phyloP scores from a whole-genome alignment of 1,140 invertebrate species.

The Dendroctonus ponderosae region DNA sequence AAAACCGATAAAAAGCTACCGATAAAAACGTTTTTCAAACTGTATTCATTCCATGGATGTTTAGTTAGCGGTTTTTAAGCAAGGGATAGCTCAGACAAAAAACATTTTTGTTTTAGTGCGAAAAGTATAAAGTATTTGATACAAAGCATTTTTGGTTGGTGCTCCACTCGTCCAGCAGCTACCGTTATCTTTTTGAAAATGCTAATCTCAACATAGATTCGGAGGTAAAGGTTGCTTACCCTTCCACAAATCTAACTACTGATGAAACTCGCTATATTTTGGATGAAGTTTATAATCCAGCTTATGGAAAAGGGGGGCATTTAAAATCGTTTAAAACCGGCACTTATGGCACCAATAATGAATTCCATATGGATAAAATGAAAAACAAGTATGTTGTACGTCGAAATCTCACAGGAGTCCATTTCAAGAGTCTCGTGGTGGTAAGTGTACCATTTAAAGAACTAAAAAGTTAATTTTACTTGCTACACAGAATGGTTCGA shows the following conservation, averaged over 20 bases:
- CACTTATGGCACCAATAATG: constrained; percentile 45
- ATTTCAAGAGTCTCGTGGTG: constrained; percentile 54
- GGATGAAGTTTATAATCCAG: constrained; percentile 50
- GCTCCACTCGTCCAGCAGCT: constrained; percentile 14
- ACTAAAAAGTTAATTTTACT: neutral
- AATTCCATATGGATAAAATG: constrained; percentile 46
- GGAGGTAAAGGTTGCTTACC: constrained; percentile 35
- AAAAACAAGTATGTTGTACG: constrained; percentile 52
- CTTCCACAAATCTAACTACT: neutral
- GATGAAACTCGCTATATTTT: constrained; percentile 20
- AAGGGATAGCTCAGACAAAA: constrained; percentile 5
- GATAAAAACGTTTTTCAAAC: too few species aligned
- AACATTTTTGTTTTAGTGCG: constrained; percentile 29
- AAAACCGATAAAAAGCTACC: too few species aligned
- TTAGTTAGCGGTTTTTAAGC: neutral
- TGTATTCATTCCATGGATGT: too few species aligned
- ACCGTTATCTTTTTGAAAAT: constrained; percentile 30
- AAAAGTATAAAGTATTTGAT: constrained; percentile 34
- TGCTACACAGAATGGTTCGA: too few species aligned
- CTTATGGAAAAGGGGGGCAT: constrained; percentile 53
- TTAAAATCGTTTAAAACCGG: constrained; percentile 55
- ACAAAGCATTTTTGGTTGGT: constrained; percentile 41
- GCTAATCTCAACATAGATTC: constrained; percentile 38
- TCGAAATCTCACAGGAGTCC: constrained; percentile 53
- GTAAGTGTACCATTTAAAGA: constrained; percentile 43